A percentile compares a stretch with the other conserved stretches of the same genome.
phyloP scores from a whole-genome alignment of 2,797 vertebrate genomes.

The Lerista edwardsae region DNA sequence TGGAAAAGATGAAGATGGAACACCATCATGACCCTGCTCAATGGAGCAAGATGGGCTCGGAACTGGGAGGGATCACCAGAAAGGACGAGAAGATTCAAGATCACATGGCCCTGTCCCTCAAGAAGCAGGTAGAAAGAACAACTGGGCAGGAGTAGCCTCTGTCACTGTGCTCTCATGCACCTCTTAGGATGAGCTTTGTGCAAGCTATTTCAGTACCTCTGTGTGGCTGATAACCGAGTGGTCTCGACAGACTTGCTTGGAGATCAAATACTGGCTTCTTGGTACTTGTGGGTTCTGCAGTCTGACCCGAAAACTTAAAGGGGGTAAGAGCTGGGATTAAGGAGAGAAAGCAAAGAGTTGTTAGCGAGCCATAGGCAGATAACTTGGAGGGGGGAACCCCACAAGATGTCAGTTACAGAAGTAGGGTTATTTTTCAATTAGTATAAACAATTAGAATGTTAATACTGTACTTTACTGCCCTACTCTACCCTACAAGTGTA shows the following conservation, averaged over 20 bases:
- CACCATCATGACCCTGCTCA: too few species aligned
- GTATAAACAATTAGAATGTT: not conserved
- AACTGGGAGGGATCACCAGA: too few species aligned
- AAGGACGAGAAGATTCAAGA: too few species aligned
- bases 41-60: too few species aligned
- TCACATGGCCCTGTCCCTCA: too few species aligned
- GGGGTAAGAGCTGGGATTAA: constrained; percentile 74
- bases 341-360: not conserved
- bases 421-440: too few species aligned
- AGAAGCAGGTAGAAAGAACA: too few species aligned
- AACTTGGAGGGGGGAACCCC: not conserved
- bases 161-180: not conserved
- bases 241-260: constrained; percentile 90
- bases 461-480: not conserved
- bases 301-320: constrained; percentile 79
- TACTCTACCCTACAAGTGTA: not conserved
- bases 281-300: constrained; percentile 74
- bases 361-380: not conserved
- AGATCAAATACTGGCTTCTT: constrained; percentile 89
- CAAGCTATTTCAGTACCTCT: constrained; percentile 78
- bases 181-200: not conserved
- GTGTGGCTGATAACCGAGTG: constrained; percentile 90
- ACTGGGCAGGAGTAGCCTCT: too few species aligned
- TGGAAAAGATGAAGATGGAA: too few species aligned
- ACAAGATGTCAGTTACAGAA: not conserved